Evolutionary conservation across 2,113 vertebrate species (phyloP), one percentile per base, ranked within the genome.

Genomic region (Hassar affinis): DNA sequence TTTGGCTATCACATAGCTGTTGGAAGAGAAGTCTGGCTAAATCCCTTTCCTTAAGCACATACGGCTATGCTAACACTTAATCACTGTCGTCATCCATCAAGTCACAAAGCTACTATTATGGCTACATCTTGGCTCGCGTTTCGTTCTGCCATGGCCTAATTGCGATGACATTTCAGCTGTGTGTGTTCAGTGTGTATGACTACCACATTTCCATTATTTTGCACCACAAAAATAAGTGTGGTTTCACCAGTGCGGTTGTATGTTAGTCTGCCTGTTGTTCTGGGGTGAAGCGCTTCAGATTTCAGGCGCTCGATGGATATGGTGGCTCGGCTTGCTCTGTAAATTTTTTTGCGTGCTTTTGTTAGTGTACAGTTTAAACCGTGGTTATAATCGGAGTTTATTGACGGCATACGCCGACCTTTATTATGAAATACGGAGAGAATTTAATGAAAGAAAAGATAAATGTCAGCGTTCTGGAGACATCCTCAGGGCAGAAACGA

Each of bases 11-110:
- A 18, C 79, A 71, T 54, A 69, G 38, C 59, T 82, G 66, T 54
- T 79, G 83, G 85, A 80, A 82, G 80, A 85, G 68, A 83, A 82
- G 80, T 85, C 75, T 79, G 83, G 69, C 75, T 12, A n/a, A 78
- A 64, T 49, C 49, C 69, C 78, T 81, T 57, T 22, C 56, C 64
- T 84, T 79, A 77, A 30, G 72, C 68, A 74, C 81, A 52, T 59
- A 17, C 47, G 51, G 76, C 86, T 79, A 76, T n/a, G 76, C 75
- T 87, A 61, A 80, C 51, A 72, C 57, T 83, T 83, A 83, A 85
- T 87, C 81, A 82, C 38, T 45, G 57, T 66, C 62, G 79, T 49
- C 76, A 75, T 85, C 47, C 81, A 62, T 82, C 78, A 79, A 59
- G 68, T 74, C 49, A 75, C 72, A 75, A 75, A 75, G 72, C 72